Percentiles rank a stretch among this genome's conserved stretches.
phyloP scores from a whole-genome alignment of 2,888 invertebrate species.

The Cecidostiba fungosa region DNA sequence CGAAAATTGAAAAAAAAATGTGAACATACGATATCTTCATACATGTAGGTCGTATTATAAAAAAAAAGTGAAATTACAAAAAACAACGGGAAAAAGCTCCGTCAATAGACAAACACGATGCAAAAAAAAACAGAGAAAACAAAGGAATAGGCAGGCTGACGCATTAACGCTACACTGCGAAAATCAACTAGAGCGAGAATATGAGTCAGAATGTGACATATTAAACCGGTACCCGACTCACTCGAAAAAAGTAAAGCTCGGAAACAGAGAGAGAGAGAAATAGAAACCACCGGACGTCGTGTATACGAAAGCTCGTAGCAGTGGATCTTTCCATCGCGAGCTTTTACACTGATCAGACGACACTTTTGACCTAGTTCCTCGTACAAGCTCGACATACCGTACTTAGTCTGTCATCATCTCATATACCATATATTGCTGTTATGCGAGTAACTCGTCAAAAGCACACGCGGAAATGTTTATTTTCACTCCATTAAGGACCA shows the following conservation, averaged over 20 bases:
- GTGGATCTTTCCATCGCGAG: conserved; percentile 23
- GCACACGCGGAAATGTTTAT: conserved; percentile 26
- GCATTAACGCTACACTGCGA: not conserved
- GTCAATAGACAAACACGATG: not conserved
- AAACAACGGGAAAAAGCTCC: not conserved
- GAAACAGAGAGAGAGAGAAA: not conserved
- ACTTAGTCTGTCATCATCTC: not conserved
- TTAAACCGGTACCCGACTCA: conserved; percentile 5
- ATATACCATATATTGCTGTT: not conserved
- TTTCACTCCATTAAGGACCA: conserved; percentile 31
- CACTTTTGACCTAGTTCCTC: conserved; percentile 48
- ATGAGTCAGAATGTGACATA: conserved; percentile 17
- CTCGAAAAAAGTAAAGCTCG: not conserved
- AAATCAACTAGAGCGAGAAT: conserved; percentile 8
- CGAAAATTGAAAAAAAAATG: not conserved
- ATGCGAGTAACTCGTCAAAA: conserved; percentile 27
- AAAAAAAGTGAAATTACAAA: not conserved
- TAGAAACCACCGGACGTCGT: not conserved
- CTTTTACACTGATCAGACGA: conserved; percentile 53
- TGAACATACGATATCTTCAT: not conserved
- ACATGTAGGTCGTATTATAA: not conserved
- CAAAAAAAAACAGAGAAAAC: not conserved
- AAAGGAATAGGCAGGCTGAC: not conserved
- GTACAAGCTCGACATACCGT: not conserved
- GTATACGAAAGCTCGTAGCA: not conserved